These are phyloP conservation scores for Cinclus cinclus DNA, from an alignment of 2,113 vertebrate species.

Conservation along the genomic window DNA sequence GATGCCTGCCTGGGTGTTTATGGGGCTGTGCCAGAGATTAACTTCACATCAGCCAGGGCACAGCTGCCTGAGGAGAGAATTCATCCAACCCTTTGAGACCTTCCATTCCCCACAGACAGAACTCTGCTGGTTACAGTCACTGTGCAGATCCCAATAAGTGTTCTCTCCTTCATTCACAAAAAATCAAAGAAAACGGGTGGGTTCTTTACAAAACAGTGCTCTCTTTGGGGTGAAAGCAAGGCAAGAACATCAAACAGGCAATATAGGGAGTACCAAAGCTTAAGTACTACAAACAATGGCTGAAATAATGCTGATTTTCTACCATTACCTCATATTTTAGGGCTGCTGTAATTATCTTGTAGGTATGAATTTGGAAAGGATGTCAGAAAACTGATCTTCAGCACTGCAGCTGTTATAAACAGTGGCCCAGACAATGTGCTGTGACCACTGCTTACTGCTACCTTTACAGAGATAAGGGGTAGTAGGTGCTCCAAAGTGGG, in stretches of 20 bases:
- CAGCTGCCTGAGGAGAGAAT: not conserved
- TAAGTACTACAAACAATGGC: not conserved
- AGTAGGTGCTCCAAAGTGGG: not conserved
- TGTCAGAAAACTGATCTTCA: not conserved
- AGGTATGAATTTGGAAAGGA: not conserved
- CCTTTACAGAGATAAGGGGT: not conserved
- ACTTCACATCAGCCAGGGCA: no score
- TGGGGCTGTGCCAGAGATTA: not conserved
- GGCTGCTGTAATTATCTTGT: not conserved
- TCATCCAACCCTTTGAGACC: not conserved
- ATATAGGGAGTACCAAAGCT: not conserved
- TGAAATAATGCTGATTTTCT: not conserved
- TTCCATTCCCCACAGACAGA: not conserved
- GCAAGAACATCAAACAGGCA: not conserved
- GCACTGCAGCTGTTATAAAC: not conserved
- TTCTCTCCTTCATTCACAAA: not conserved
- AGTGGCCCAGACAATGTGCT: not conserved
- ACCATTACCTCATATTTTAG: not conserved
- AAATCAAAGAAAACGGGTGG: not conserved
- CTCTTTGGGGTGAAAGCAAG: not conserved
- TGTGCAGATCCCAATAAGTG: not conserved
- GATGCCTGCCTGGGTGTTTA: fast-evolving
- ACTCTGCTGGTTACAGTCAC: not conserved
- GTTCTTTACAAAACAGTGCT: not conserved
- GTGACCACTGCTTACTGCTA: not conserved